Conservation (phyloP, 2,113 vertebrate species). For the Panthera leo region DNA sequence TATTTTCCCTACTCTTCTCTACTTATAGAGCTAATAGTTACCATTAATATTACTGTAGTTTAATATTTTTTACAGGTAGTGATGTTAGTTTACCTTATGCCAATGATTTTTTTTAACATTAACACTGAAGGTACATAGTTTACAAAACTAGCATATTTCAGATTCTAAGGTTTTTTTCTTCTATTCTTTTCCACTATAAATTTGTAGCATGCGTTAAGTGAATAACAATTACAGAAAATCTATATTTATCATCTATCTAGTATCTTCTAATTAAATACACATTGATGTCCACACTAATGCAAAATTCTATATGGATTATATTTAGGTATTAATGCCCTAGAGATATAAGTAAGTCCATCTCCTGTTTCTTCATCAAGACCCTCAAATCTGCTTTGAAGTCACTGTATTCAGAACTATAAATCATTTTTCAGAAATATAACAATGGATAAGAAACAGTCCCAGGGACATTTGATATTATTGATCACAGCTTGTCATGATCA, state of each 20-base stretch:
- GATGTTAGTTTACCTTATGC: conserved; percentile 49
- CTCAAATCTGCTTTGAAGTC: conserved; percentile 2
- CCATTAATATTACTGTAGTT: conserved; percentile 26
- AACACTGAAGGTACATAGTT: neutral
- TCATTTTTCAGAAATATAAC: neutral
- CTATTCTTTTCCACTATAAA: neutral
- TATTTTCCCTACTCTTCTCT: conserved; percentile 43
- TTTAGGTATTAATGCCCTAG: neutral
- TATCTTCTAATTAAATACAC: neutral
- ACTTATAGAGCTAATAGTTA: conserved; percentile 49
- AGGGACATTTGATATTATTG: conserved; percentile 30
- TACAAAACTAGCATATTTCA: conserved; percentile 32
- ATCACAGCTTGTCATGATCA: conserved; percentile 44
- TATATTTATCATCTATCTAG: neutral
- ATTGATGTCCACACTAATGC: neutral
- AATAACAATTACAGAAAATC: neutral
- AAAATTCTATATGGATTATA: neutral
- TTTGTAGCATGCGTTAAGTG: neutral
- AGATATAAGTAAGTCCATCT: neutral
- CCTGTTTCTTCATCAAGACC: neutral
- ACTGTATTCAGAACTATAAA: conserved; percentile 24
- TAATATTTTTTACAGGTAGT: conserved; percentile 63
- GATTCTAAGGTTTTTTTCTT: conserved; percentile 51
- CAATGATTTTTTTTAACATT: neutral
- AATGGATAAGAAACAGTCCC: conserved; percentile 26